Evolutionary conservation across 2,797 vertebrate species (phyloP).

Genomic region (Diglossa cyanea): DNA sequence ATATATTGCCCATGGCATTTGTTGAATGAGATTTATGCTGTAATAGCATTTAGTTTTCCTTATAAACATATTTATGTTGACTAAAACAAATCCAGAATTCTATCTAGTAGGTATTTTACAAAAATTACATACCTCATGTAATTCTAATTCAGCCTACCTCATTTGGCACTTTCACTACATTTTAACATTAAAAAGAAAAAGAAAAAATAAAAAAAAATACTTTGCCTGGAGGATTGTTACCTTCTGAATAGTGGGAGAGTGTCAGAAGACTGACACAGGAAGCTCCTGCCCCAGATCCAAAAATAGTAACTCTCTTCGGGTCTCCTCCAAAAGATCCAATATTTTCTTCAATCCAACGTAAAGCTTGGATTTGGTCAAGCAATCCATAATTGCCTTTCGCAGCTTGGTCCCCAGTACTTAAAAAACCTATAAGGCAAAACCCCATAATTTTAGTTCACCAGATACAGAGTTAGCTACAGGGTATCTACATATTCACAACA

Average conservation of each 20-base stretch:
- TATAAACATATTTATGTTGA: not conserved
- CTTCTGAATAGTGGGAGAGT: slow-evolving; percentile 97
- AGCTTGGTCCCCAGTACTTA: slow-evolving; percentile 96
- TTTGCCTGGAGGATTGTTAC: slow-evolving; percentile 67
- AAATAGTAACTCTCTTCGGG: slow-evolving; percentile 93
- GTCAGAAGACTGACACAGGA: slow-evolving; percentile 95
- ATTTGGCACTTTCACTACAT: not conserved
- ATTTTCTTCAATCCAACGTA: slow-evolving; percentile 97
- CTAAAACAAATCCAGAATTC: not conserved
- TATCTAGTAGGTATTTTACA: not conserved
- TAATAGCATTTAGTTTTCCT: not conserved
- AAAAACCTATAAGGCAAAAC: slow-evolving; percentile 81
- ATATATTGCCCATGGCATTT: not conserved
- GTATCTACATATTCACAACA: not conserved
- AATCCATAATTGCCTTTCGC: slow-evolving; percentile 97
- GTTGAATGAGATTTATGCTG: not conserved
- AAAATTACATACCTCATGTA: not conserved
- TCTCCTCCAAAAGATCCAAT: slow-evolving; percentile 95
- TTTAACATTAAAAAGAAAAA: not conserved
- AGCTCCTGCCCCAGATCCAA: slow-evolving; percentile 94
- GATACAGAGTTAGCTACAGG: slow-evolving; percentile 4
- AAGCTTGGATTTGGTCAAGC: slow-evolving; percentile 95
- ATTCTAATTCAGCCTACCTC: not conserved
- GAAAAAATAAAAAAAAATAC: not conserved
- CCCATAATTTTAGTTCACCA: slow-evolving; percentile 25